Conservation (phyloP, 2,113 vertebrate species). For the Odobenus rosmarus region DNA sequence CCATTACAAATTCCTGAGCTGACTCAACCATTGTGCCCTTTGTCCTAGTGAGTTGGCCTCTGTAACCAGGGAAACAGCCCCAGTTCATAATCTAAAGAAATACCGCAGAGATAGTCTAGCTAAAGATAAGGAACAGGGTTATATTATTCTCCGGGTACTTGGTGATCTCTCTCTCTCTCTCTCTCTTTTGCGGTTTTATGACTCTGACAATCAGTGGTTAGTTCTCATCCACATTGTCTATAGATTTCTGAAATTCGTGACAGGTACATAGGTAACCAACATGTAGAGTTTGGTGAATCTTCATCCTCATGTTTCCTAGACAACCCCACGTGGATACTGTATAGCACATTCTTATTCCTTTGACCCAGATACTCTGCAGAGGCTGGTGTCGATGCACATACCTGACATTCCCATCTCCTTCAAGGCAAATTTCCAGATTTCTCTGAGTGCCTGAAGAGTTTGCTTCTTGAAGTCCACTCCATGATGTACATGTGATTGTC, state of each 20-base stretch:
- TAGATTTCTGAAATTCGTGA: not conserved
- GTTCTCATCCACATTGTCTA: not conserved
- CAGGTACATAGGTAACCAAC: not conserved
- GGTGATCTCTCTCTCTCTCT: not conserved
- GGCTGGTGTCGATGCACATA: not conserved
- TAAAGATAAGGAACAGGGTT: conserved; percentile 25
- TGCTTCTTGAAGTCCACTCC: not conserved
- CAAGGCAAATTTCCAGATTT: not conserved
- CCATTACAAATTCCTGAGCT: conserved; percentile 13
- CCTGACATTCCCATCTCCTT: not conserved
- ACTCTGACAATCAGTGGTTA: not conserved
- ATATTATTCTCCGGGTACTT: not conserved
- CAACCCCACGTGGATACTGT: fast-evolving
- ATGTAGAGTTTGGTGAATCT: not conserved
- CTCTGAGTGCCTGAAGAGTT: not conserved
- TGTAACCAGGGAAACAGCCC: conserved; percentile 43
- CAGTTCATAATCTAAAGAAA: conserved; percentile 24
- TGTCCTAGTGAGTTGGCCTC: conserved; percentile 39
- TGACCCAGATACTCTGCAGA: not conserved
- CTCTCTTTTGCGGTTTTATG: not conserved
- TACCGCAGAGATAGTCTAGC: not conserved
- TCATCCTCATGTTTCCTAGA: not conserved
- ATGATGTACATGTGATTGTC: too few relatives aligned
- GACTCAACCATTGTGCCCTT: conserved; percentile 21
- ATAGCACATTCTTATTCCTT: not conserved